Conservation (phyloP, 2,113 vertebrate species). For the Trogon surrucura region DNA sequence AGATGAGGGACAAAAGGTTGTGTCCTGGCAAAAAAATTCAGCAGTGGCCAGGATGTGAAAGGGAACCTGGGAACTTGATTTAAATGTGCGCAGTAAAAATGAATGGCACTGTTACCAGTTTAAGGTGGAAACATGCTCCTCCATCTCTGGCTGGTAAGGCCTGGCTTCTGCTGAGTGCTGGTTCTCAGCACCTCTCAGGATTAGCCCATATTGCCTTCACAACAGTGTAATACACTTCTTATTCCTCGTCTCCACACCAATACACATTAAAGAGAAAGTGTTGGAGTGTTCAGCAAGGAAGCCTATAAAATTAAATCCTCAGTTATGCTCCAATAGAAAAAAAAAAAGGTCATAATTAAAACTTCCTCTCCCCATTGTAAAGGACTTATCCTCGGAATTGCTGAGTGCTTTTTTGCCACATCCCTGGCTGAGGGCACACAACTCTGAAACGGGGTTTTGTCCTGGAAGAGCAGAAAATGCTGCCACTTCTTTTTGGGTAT, state of each 20-base stretch:
- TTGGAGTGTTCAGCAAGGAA: not conserved
- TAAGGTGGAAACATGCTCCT: not conserved
- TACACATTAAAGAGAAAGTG: not conserved
- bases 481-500: not conserved
- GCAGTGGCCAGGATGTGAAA: not conserved
- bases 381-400: not conserved
- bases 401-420: not conserved
- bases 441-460: not conserved
- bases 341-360: not conserved
- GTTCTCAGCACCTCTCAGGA: not conserved
- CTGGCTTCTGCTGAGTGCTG: not conserved
- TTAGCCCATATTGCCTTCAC: not conserved
- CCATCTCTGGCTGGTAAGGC: fast-evolving
- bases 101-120: not conserved
- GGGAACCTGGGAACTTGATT: fast-evolving
- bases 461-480: not conserved
- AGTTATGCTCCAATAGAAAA: not conserved
- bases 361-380: not conserved
- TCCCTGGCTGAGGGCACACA: not conserved
- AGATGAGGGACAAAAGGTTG: not conserved
- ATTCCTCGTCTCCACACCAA: not conserved
- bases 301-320: not conserved
- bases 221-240: not conserved
- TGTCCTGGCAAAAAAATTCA: not conserved
- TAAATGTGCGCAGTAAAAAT: not conserved